Evolutionary conservation across 1,140 invertebrate genomes (phyloP).

Genomic region (Eurosta solidaginis): DNA sequence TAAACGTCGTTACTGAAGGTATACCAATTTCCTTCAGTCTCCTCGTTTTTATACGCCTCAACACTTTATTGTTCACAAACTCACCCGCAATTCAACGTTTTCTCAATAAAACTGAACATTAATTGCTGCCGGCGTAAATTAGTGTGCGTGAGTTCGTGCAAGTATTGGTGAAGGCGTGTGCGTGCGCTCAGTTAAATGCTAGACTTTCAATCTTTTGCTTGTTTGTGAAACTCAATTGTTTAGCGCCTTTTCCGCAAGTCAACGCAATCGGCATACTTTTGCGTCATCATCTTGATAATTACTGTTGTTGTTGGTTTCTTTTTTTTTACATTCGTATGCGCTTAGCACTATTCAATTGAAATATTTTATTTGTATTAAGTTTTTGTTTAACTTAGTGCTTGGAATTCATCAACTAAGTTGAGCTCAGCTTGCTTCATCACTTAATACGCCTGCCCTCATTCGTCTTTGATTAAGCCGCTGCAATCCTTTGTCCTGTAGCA

Average conservation of each 20-base stretch:
- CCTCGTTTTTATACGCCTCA: no score
- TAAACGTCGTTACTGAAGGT: neutral
- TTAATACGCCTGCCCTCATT: neutral
- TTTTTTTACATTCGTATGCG: no score
- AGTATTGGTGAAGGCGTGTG: neutral
- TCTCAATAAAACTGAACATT: neutral
- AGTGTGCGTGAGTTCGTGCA: neutral
- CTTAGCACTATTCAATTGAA: no score
- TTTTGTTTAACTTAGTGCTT: no score
- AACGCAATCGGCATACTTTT: neutral
- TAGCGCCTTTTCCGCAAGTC: neutral
- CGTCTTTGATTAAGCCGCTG: neutral
- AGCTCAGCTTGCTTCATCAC: constrained; percentile 5
- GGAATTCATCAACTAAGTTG: constrained; percentile 20
- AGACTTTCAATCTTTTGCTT: neutral
- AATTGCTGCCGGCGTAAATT: neutral
- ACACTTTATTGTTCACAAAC: no score
- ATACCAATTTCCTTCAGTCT: neutral
- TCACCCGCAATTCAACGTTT: neutral
- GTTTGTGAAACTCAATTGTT: no score
- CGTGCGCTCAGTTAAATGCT: neutral
- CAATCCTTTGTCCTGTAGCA: no score
- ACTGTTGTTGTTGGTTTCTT: neutral
- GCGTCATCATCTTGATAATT: neutral
- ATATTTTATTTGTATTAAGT: no score